Conservation (phyloP, 2,797 vertebrate genomes). For the Erethizon dorsatum region DNA sequence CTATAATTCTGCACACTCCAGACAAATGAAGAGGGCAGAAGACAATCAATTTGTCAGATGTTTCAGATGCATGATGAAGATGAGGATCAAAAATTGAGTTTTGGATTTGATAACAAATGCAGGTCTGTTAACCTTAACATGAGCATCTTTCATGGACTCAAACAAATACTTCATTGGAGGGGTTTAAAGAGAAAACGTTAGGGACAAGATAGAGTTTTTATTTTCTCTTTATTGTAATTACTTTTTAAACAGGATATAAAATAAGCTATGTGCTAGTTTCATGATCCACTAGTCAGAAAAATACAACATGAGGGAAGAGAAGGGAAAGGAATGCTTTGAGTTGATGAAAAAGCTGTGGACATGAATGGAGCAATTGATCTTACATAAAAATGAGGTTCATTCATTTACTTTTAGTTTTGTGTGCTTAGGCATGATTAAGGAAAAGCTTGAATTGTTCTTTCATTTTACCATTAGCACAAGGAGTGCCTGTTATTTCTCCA, state of each 20-base stretch:
- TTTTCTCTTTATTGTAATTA: neutral
- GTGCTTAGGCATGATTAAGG: neutral
- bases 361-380: neutral
- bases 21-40: neutral
- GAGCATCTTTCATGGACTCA: neutral
- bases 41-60: neutral
- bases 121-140: neutral
- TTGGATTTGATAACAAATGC: neutral
- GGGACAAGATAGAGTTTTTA: neutral
- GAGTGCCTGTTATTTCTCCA: neutral
- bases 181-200: neutral
- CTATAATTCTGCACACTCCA: neutral
- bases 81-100: neutral
- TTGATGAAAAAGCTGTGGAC: accelerated
- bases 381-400: neutral
- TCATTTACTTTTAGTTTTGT: neutral
- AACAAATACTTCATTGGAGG: neutral
- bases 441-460: neutral
- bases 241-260: neutral
- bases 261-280: neutral
- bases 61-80: neutral
- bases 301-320: neutral
- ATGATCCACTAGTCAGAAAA: neutral
- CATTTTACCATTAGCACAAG: neutral
- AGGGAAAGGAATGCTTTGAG: neutral